Conservation (phyloP, 2,888 invertebrate species). For the Thymelicus acteon region DNA sequence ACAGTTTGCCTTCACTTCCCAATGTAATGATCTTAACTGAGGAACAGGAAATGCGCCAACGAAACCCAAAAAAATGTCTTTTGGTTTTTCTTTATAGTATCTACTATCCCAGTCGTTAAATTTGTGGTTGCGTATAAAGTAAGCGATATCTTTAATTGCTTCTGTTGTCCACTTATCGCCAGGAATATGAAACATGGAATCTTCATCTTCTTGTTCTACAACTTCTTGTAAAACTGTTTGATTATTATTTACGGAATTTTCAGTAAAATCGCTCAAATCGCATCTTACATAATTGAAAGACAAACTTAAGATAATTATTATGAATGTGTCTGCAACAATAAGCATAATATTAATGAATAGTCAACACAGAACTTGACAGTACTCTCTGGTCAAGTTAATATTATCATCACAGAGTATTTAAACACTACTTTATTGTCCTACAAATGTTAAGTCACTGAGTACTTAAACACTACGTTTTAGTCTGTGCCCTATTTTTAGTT, state of each 20-base stretch:
- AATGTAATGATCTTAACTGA: conserved; percentile 83
- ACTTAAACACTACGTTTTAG: too few species aligned
- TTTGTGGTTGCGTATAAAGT: conserved; percentile 86
- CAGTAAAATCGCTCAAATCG: background rate
- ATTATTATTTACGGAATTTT: background rate
- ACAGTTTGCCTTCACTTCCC: conserved; percentile 86
- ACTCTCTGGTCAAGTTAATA: too few species aligned
- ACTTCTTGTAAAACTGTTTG: background rate
- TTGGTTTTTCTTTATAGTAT: conserved; percentile 62
- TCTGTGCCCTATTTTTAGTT: too few species aligned
- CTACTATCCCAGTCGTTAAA: conserved; percentile 87
- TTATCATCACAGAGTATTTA: too few species aligned
- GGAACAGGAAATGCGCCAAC: conserved; percentile 82
- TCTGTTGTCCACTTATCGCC: conserved; percentile 68
- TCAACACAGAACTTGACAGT: too few species aligned
- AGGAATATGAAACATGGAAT: conserved; percentile 46
- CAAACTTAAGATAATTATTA: background rate
- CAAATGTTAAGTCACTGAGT: too few species aligned
- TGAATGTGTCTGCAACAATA: background rate
- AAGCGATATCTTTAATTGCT: conserved; percentile 84
- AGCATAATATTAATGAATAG: too few species aligned
- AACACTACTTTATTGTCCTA: too few species aligned
- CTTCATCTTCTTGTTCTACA: conserved; percentile 20
- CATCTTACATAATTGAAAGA: background rate
- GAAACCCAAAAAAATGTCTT: conserved; percentile 49